phyloP scores from a whole-genome alignment of 1,140 invertebrate genomes.

The Tetramorium parvispinum region DNA sequence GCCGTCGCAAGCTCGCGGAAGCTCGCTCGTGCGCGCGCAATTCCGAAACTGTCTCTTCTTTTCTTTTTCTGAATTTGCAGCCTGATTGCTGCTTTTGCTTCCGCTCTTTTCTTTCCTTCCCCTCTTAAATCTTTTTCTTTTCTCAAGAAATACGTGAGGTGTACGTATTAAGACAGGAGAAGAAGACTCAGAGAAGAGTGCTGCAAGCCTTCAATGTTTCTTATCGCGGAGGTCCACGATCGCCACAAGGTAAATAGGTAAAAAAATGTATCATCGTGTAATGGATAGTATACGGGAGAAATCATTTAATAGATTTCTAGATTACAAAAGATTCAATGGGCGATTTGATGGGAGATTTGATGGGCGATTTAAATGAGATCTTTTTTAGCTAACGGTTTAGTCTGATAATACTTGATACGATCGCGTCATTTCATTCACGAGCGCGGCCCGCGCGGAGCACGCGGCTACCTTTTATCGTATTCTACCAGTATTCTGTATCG shows the following conservation, averaged over 20 bases:
- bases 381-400: neutral
- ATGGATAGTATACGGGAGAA: neutral
- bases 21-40: slow-evolving; percentile 25
- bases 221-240: slow-evolving; percentile 31
- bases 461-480: slow-evolving; percentile 1
- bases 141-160: neutral
- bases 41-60: neutral
- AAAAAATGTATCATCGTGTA: neutral
- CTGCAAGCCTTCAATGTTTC: slow-evolving; percentile 58
- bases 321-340: neutral
- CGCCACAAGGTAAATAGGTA: slow-evolving; percentile 62
- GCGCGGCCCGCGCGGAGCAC: neutral
- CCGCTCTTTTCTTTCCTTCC: slow-evolving; percentile 3
- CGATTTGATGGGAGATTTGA: neutral
- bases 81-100: neutral
- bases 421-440: slow-evolving; percentile 14
- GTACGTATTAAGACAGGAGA: neutral
- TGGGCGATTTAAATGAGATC: neutral
- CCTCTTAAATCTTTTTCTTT: neutral
- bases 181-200: neutral
- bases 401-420: neutral
- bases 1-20: slow-evolving; percentile 67
- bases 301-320: neutral
- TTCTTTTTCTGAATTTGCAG: neutral
- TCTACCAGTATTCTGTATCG: too few species aligned